These are phyloP conservation scores for Eupleurogrammus muticus DNA, from an alignment of 2,797 vertebrate genomes.

Conservation along the genomic window DNA sequence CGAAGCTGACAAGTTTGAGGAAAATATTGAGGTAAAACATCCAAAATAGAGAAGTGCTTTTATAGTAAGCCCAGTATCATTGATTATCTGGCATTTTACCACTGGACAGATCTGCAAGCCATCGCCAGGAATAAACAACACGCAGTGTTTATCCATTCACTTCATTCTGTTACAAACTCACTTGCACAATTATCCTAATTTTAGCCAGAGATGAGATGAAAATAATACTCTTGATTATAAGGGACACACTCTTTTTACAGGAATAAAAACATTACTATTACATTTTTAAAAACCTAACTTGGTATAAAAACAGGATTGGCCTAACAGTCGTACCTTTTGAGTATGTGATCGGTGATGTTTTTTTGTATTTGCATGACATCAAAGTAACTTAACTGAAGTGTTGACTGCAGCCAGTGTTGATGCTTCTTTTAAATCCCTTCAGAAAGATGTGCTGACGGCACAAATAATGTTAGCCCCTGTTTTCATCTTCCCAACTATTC, in stretches of 20 bases:
- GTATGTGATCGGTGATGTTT: conserved; percentile 11
- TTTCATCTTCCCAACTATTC: conserved; percentile 4
- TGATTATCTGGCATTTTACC: conserved; percentile 12
- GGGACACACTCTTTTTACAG: not conserved
- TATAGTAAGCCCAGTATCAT: not conserved
- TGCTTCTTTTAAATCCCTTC: conserved; percentile 19
- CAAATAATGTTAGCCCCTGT: conserved; percentile 8
- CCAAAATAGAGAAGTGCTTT: conserved; percentile 1
- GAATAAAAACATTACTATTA: not conserved
- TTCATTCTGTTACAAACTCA: conserved; percentile 1
- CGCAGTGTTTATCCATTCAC: conserved; percentile 31
- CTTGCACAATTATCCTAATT: conserved; percentile 2
- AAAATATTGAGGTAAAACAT: not conserved
- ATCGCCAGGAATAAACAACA: conserved; percentile 19
- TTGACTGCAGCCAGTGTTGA: conserved; percentile 3
- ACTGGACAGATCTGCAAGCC: not conserved
- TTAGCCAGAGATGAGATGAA: not conserved
- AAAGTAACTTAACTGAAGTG: conserved; percentile 20
- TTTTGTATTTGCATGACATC: not conserved
- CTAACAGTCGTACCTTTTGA: not conserved
- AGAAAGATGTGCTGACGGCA: conserved; percentile 10
- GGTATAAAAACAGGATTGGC: too few species aligned
- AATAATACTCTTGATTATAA: not conserved
- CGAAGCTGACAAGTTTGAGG: not conserved
- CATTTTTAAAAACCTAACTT: conserved; percentile 17